Evolutionary conservation across 2,113 vertebrate genomes (phyloP), one percentile per base, ranked within the genome.

Genomic region (Charadrius vociferus): DNA sequence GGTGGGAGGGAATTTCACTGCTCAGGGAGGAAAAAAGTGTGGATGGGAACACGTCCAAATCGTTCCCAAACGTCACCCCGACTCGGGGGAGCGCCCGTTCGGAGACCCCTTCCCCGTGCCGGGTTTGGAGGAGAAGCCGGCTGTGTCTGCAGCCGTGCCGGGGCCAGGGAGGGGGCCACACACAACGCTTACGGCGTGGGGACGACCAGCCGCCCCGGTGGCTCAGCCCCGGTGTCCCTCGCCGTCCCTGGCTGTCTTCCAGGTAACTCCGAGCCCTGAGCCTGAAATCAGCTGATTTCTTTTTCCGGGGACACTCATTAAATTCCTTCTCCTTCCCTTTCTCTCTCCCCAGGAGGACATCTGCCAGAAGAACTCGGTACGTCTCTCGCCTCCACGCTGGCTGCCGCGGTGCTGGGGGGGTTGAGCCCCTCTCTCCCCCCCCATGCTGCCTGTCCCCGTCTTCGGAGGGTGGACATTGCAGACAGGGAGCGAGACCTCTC

Each of bases 351-450:
- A 98, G 98, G 98, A 98, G 58, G 98, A 97, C 66, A 84, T 97
- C 91, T 98, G 97, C 87, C 98, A 98, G 97, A 98, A 97, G 93
- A 98, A 98, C 43, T 97, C 97, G 45, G 98, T 98, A 87, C 61
- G 96, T 95, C 32, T 24, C 49, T 47, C n/a, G 13, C 55, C 53
- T 65, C 50, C 3, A 0, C 1, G 5, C 36, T 61, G 2, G 1
- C 34, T 62, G 75, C 62, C 1, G 8, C 0, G 1, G 47, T 36
- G 70, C 12, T 0, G 12, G 29, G 23, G n/a, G 55, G 8, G 6
- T 21, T 21, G 65, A 93, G 65, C 20, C 12, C 36, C 30, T 55
- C 23, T 47, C 14, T 34, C 37, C 9, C 19, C 47, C 30, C 29
- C 56, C 16, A 2, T 13, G 36, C 37, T 36, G 56, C 65, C 32